A percentile compares a stretch with the other conserved stretches of the same genome.
phyloP scores from a whole-genome alignment of 1,140 invertebrate species.

The Heliconius eleuchia region DNA sequence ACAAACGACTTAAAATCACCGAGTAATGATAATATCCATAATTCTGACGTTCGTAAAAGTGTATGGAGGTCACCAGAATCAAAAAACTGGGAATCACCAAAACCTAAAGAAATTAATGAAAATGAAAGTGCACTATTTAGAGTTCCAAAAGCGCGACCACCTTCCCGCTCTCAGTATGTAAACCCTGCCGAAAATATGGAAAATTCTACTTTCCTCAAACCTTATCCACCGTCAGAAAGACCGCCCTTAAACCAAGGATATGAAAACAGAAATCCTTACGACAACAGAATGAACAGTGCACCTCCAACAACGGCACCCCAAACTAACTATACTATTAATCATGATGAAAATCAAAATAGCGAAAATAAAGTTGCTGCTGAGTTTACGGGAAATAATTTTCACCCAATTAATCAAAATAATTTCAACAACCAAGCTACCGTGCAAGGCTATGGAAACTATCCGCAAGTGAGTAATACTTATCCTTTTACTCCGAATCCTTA shows the following conservation, averaged over 20 bases:
- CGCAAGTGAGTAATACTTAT: constrained; percentile 77
- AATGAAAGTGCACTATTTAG: constrained; percentile 83
- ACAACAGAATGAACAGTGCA: constrained; percentile 57
- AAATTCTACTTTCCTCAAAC: constrained; percentile 81
- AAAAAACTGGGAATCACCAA: constrained; percentile 71
- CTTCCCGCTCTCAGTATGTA: constrained; percentile 81
- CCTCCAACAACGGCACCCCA: constrained; percentile 56
- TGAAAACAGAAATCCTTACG: constrained; percentile 73
- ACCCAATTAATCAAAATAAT: constrained; percentile 65
- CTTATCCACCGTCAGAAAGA: constrained; percentile 79
- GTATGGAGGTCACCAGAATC: constrained; percentile 77
- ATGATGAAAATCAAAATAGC: constrained; percentile 68
- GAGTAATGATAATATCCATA: constrained; percentile 58
- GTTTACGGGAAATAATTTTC: constrained; percentile 71
- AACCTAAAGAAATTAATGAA: constrained; percentile 62
- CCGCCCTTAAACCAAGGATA: constrained; percentile 63
- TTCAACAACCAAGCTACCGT: constrained; percentile 69
- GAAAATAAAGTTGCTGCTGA: constrained; percentile 63
- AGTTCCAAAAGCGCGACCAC: constrained; percentile 85
- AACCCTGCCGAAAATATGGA: constrained; percentile 70
- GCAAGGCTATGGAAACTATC: constrained; percentile 78
- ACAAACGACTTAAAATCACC: constrained; percentile 72
- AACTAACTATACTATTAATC: constrained; percentile 73
- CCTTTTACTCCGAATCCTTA: constrained; percentile 76
- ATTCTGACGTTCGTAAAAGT: constrained; percentile 59